Base-by-base conservation (phyloP, 2,113 vertebrate genomes). In the Equus przewalskii region DNA sequence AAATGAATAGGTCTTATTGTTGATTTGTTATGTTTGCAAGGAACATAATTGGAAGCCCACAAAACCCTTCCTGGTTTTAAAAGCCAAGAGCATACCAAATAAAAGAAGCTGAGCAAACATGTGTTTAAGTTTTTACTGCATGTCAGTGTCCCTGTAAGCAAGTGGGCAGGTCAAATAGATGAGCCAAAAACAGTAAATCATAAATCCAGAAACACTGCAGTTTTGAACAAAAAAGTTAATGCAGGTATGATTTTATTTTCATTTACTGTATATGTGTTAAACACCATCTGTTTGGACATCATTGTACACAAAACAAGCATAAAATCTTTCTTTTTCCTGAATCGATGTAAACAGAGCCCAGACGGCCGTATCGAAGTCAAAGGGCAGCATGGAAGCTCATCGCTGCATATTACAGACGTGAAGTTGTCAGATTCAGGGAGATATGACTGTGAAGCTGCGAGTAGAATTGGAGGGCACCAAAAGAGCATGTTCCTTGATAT, bases 401-500 rank as follows among this genome's bases (percentile, higher is more conserved):
- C 99, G 95, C 97, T 99, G 99, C 99, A 99, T 72, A 99, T 99
- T 97, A 99, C 98, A 96, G 99, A 99, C 33, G 99, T 99, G 98
- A 98, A 97, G 96, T 99, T 99, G 69, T 98, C 99, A 30, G 99
- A 99, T 98, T 98, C 99, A 94, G 99, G 99, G 36, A 99, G 99
- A 88, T 99, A 99, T 58, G 99, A 99, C 99, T 99, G 99, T 89
- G 99, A 99, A 98, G 99, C 99, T 1, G 99, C 99, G n/a, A 99
- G 99, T 98, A 99, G 99, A 98, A 99, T 99, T 93, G 99, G 99
- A 97, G 99, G 99, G 51, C 99, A 99, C 97, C 99, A 99, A 98
- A 99, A 99, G 98, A 99, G 99, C 99, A 99, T 99, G 99, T 99
- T 99, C 96, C 99, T 99, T 98, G 99, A 99, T 98, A 99, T 99